Base-by-base conservation (phyloP, 2,888 invertebrate species). In the Kuschelorhynchus macadamiae region DNA sequence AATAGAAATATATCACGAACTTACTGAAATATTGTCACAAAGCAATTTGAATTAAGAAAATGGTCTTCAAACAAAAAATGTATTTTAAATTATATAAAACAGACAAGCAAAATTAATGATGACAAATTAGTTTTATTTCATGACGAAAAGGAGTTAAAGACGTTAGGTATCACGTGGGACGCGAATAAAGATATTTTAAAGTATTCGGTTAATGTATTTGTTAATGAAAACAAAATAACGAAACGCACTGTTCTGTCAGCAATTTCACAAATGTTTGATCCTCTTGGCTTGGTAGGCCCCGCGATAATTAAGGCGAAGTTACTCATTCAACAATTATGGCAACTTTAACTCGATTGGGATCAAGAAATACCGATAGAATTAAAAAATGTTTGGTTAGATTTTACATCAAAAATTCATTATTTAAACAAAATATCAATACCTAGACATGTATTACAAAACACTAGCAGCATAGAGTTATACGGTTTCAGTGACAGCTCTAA, bases 401-500 rank as follows among this genome's bases (percentile, higher is more conserved):
- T 55, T 41, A 8, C 25, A 25, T 25, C 25, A 25, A 7, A 25
- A 25, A 3, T 25, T 7, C 4, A 25, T 5, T 25, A 5, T 25
- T 25, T 25, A 25, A 25, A 25, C 3, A 3, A 25, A 25, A 7
- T 25, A 25, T 25, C 25, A 5, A 25, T 25, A 25, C 3, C 4
- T 25, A 25, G 25, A 25, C 25, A 25, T 3, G 25, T 25, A 25
- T 25, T 25, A 25, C 7, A 3, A 25, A 25, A 49, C 17, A 4
- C 30, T 1, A 9, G 2, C 2, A 17, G 21, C 2, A 25, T 50
- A 2, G 63, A 72, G 62, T 30, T 76, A 1, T 71, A 74, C 36
- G 74, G 75, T 2, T 76, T 78, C 60, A 60, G 63, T 17, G 72
- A 76, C 44, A 68, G 71, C 12, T 71, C 69, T 1, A 63, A 71